Base-by-base conservation (phyloP, 2,797 vertebrate genomes). In the Halcyon leucocephala region DNA sequence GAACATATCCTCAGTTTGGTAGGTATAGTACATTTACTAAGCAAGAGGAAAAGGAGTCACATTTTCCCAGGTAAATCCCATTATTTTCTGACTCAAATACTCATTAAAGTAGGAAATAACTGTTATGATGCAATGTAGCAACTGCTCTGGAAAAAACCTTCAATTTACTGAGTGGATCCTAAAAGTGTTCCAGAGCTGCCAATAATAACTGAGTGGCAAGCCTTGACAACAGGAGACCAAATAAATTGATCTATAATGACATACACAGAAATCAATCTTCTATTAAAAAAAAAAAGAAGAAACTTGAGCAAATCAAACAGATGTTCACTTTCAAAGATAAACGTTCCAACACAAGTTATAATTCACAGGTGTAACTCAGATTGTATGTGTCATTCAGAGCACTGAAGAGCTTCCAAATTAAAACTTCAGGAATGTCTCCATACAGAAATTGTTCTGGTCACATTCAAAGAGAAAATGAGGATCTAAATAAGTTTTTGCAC, bases 41-140 rank as follows among this genome's bases (percentile, higher is more conserved):
- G 74, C 31, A 84, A 83, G 65, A 82, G 57, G 49, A 93, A 95
- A 93, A 90, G 54, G 31, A 83, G 83, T 44, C 52, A 62, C 14
- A 65, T 90, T 96, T 95, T 66, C 42, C 92, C 66, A 87, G 49
- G 71, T 86, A 93, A 91, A 93, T 69, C 33, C 64, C 82, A 89
- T 92, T 91, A 54, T 79, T 65, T 96, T 92, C 93, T 90, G 76
- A 82, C 87, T 96, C 88, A 97, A 94, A 96, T 44, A 80, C 52
- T 90, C 94, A 92, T 52, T 92, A 88, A 89, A 92, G 37, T 44
- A 93, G 92, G 86, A 98, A 97, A 96, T 90, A 89, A 96, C 72
- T 85, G 60, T 76, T 72, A 77, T 33, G 90, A 97, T 2, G 21
- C 24, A 88, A 7, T 73, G 12, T 44, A 93, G 80, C 86, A 95